Base-by-base conservation (phyloP, 2,113 vertebrate genomes). In the Xiphorhynchus elegans region DNA sequence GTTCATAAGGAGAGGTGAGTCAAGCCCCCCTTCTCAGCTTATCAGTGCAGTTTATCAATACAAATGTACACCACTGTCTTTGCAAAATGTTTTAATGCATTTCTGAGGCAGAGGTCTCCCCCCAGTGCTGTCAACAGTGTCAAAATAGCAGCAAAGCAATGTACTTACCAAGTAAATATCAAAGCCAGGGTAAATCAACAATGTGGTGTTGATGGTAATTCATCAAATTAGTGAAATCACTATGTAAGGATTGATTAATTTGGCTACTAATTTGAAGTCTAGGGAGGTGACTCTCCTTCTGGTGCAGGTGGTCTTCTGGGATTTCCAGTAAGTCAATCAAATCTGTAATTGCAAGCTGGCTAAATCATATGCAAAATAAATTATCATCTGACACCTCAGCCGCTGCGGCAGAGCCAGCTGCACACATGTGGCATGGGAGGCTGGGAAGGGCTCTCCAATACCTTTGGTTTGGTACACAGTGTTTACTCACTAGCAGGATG, bases 211-310 rank as follows among this genome's bases (percentile, higher is more conserved):
- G 92, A 72, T 68, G 37, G 53, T 52, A 94, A 76, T 93, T 90
- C 53, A 64, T 95, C 75, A 85, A 83, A 90, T 91, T 62, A 83
- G 53, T 76, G 70, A 91, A 95, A 93, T 85, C n/a, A 25, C 78
- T 85, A 35, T n/a, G 44, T 87, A 69, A 93, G 82, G 69, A 73
- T 85, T 95, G 84, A 89, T 97, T 94, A 64, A 94, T 95, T 87
- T 93, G 78, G 58, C 81, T 95, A 50, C 74, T 95, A 68, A 87
- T 94, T 87, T 91, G 85, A 72, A 94, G 70, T 59, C 82, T 90
- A 40, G 68, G 49, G 42, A n/a, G 60, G 55, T 74, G 68, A 91
- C 68, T 92, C 19, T 82, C 60, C 3, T 19, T 64, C 60, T 95
- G 80, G 50, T 79, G 37, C 35, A 77, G 80, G 58, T 91, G 17